Conservation (phyloP, 2,797 vertebrate genomes). For the Danionella dracula region DNA sequence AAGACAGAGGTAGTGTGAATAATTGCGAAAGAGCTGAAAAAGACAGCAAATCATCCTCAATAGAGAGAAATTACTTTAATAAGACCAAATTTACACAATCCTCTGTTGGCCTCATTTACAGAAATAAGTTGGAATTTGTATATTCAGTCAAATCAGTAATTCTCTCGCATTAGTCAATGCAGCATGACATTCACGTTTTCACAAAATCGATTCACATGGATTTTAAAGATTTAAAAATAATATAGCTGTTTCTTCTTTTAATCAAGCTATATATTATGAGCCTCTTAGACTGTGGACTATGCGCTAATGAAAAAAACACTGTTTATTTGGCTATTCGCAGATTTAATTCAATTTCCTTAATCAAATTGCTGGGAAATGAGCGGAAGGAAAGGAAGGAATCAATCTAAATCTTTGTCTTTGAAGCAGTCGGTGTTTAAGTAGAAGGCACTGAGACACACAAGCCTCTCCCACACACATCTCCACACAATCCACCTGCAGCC, state of each 20-base stretch:
- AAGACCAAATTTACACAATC: slow-evolving; percentile 36
- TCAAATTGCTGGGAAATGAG: slow-evolving; percentile 56
- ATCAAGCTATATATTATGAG: no score
- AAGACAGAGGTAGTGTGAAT: neutral
- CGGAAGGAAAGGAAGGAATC: slow-evolving; percentile 57
- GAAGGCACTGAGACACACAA: slow-evolving; percentile 10
- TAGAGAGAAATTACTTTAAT: slow-evolving; percentile 39
- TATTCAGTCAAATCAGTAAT: no score
- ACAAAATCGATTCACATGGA: no score
- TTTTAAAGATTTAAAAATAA: no score
- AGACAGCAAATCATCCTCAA: slow-evolving; percentile 5
- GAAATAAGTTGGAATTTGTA: neutral
- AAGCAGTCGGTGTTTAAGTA: slow-evolving; percentile 11
- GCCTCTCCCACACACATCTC: slow-evolving; percentile 20
- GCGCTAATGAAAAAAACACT: no score
- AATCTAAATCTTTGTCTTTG: slow-evolving; percentile 50
- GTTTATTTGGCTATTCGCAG: slow-evolving; percentile 59
- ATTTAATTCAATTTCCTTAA: slow-evolving; percentile 66
- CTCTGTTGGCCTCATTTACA: slow-evolving; percentile 33
- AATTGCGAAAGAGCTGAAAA: neutral
- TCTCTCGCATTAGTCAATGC: no score
- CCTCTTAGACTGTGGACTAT: no score
- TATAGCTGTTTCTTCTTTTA: no score
- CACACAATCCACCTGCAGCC: slow-evolving; percentile 34
- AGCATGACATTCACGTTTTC: no score